Percentiles rank a stretch among this genome's conserved stretches.
Evolutionary conservation across 2,797 vertebrate genomes (phyloP).

Genomic region (Menidia menidia): DNA sequence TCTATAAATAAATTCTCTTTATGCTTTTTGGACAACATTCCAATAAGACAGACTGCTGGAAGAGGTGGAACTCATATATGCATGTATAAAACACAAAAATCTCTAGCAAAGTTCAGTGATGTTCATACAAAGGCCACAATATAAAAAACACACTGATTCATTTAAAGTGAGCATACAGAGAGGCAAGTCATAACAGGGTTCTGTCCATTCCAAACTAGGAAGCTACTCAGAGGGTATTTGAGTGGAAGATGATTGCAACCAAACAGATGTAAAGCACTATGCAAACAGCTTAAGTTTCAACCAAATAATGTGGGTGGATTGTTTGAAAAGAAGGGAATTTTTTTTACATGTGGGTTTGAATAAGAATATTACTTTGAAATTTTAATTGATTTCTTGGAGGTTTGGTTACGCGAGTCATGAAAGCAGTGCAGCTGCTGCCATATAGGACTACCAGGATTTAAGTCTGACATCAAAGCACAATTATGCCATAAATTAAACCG

Average conservation of each 20-base stretch:
- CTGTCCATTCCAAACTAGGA: conserved; percentile 29
- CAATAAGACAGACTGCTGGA: not conserved
- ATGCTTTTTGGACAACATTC: conserved; percentile 13
- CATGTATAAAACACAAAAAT: too few relatives aligned
- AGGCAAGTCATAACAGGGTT: conserved; percentile 22
- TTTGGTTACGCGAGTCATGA: conserved; percentile 19
- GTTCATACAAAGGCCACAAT: not conserved
- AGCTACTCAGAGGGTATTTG: conserved; percentile 34
- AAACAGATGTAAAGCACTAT: conserved; percentile 16
- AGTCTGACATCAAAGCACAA: conserved; percentile 38
- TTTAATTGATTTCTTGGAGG: conserved; percentile 33
- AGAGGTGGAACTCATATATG: not conserved
- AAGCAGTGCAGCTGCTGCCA: conserved; percentile 17
- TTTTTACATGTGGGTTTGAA: conserved; percentile 23
- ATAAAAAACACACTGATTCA: conserved; percentile 13
- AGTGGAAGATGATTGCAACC: conserved; percentile 50
- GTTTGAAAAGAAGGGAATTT: conserved; percentile 13
- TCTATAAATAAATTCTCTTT: conserved; percentile 9
- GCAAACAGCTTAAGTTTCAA: conserved; percentile 26
- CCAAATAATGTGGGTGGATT: conserved; percentile 30
- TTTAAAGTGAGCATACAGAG: conserved; percentile 33
- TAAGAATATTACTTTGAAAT: conserved; percentile 14
- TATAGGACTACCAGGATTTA: conserved; percentile 13
- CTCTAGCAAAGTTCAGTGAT: too few relatives aligned
- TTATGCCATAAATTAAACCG: conserved; percentile 25